Percentiles rank a stretch among this genome's conserved stretches.
phyloP scores from a whole-genome alignment of 2,797 vertebrate species.

The Cottoperca gobio region DNA sequence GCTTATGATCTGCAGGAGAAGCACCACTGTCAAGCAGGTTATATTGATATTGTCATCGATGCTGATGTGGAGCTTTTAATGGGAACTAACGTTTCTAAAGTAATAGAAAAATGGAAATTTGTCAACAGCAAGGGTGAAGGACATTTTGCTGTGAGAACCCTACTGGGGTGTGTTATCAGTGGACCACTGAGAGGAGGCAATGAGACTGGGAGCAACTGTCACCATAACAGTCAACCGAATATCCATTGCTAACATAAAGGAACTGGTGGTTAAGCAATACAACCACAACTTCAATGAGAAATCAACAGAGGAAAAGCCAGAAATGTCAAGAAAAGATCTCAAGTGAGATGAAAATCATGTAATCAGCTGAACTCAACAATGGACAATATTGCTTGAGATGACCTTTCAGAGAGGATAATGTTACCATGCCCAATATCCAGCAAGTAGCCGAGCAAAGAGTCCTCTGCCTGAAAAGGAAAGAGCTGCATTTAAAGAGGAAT shows the following conservation, averaged over 20 bases:
- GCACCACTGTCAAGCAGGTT: no score
- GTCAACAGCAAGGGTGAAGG: no score
- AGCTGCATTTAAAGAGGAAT: background rate
- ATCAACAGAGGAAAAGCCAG: background rate
- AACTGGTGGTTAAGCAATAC: background rate
- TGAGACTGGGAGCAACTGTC: background rate
- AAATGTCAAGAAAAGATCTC: slow-evolving; percentile 1
- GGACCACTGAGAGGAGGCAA: background rate
- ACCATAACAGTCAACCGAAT: background rate
- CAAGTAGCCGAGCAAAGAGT: no score
- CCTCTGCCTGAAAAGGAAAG: no score
- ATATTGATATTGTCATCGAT: slow-evolving; percentile 11
- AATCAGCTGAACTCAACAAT: no score
- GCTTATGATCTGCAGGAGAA: no score
- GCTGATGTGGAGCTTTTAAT: slow-evolving; percentile 2
- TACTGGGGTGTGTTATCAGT: background rate
- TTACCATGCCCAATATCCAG: no score
- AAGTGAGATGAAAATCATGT: no score
- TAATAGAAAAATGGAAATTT: background rate
- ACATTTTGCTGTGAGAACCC: background rate
- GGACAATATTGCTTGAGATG: no score
- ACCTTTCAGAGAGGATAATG: no score
- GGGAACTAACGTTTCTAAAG: background rate
- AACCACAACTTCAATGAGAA: slow-evolving; percentile 6
- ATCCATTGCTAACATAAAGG: background rate